Evolutionary conservation across 1,140 invertebrate genomes (phyloP), one percentile per base, ranked within the genome.

Genomic region (Watersipora subatra): DNA sequence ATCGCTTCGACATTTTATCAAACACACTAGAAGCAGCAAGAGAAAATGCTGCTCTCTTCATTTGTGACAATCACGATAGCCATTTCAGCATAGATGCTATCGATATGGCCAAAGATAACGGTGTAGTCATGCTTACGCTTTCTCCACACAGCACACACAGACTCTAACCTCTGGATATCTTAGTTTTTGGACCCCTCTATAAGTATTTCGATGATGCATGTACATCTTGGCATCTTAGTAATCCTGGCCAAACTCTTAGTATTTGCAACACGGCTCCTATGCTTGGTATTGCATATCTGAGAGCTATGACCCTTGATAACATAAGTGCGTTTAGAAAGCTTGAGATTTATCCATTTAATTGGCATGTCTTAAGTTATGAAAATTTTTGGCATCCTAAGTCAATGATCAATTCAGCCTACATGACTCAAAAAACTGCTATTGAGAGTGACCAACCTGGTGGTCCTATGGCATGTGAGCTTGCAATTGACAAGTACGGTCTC

Each of bases 61-160:
- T 69, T 1, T 55, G 67, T 30, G 66, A 69, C 26, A 69, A 81
- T 69, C 79, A 80, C 68, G 69, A 71, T n/a, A 71, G 67, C 56
- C 78, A 81, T 67, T 46, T 74, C 0, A 61, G 29, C 29, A 61
- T 77, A 61, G 69, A 73, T 58, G 66, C 64, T 64, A 66, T 75
- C 17, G 69, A 74, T 62, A 76, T 67, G 67, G 70, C 68, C 1
- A 73, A 67, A 56, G 62, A 67, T 1, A 69, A 68, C 65, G 61
- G 64, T n/a, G 67, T 72, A 2, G 59, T 67, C 25, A 59, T 73
- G n/a, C n/a, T n/a, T n/a, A n/a, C n/a, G n/a, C n/a, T n/a, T n/a
- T n/a, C n/a, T n/a, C n/a, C n/a, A n/a, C n/a, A n/a, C n/a, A n/a
- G n/a, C n/a, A n/a, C n/a, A n/a, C n/a, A n/a, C n/a, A n/a, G n/a